Conservation (phyloP, 2,888 invertebrate species). For the Limnephilus auricula region DNA sequence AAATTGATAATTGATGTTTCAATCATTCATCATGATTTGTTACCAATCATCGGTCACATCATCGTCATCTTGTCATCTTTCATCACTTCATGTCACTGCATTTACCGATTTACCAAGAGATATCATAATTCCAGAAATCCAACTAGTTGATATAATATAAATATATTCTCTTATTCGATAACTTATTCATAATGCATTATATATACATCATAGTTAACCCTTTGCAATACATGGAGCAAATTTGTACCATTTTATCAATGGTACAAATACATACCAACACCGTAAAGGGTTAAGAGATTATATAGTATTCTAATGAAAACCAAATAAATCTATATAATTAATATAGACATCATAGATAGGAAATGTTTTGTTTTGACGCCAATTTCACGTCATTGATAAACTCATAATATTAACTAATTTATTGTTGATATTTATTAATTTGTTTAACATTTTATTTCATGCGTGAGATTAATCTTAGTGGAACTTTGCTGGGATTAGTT, state of each 20-base stretch:
- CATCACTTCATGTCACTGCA: constrained; percentile 50
- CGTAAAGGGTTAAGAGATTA: not conserved
- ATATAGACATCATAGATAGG: not conserved
- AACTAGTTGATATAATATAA: not conserved
- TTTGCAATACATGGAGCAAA: not conserved
- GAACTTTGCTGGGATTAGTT: not conserved
- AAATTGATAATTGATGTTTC: constrained; percentile 17
- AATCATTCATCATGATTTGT: not conserved
- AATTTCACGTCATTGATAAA: not conserved
- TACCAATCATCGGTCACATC: constrained; percentile 34
- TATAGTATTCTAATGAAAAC: not conserved
- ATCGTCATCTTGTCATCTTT: constrained; percentile 62
- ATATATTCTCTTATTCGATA: not conserved
- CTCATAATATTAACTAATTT: not conserved
- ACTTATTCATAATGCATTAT: not conserved
- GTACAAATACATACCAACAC: not conserved
- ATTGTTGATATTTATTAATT: not conserved
- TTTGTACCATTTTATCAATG: not conserved
- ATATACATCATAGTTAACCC: not conserved
- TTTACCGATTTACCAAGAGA: constrained; percentile 5
- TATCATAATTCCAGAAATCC: not conserved
- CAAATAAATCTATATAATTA: not conserved
- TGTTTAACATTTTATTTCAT: not conserved
- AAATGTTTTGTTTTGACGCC: not conserved
- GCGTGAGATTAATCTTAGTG: constrained; percentile 2